Evolutionary conservation across 2,888 invertebrate species (phyloP).

Genomic region (Lymantria dispar): DNA sequence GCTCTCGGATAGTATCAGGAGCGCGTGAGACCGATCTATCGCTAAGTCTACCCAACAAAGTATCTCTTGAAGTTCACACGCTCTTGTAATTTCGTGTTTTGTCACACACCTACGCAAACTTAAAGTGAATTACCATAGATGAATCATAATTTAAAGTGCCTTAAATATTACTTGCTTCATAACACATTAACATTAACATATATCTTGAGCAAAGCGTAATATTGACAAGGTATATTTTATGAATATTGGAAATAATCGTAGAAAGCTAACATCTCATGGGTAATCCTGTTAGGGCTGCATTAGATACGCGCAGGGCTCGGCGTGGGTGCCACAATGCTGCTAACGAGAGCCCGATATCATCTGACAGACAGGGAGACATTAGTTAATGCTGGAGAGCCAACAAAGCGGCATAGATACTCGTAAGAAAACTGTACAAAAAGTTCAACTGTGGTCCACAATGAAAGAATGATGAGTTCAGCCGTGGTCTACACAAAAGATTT

Average conservation of each 20-base stretch:
- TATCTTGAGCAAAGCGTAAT: too few species aligned
- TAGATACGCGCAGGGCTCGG: conserved; percentile 47
- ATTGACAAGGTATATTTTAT: too few species aligned
- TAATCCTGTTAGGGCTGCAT: conserved; percentile 64
- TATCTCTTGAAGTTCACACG: conserved; percentile 56
- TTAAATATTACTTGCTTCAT: conserved; percentile 21
- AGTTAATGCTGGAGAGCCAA: conserved; percentile 58
- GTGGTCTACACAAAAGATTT: conserved; percentile 64
- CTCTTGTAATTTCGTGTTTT: conserved; percentile 51
- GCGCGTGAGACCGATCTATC: conserved; percentile 67
- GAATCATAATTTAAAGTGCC: conserved; percentile 41
- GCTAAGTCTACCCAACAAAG: conserved; percentile 41
- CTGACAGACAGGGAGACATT: conserved; percentile 67
- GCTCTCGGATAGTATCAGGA: conserved; percentile 58
- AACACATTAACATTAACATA: too few species aligned
- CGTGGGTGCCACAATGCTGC: conserved; percentile 74
- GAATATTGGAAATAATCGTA: background rate
- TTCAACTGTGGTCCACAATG: conserved; percentile 51
- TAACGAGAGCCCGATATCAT: conserved; percentile 73
- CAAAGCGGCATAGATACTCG: conserved; percentile 55
- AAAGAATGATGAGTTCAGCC: conserved; percentile 58
- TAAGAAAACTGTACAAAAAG: conserved; percentile 58
- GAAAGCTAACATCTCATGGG: conserved; percentile 51
- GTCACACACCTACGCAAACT: conserved; percentile 59
- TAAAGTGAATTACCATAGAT: conserved; percentile 39